Base-by-base conservation (phyloP, 2,113 vertebrate genomes). In the Cavia aperea region DNA sequence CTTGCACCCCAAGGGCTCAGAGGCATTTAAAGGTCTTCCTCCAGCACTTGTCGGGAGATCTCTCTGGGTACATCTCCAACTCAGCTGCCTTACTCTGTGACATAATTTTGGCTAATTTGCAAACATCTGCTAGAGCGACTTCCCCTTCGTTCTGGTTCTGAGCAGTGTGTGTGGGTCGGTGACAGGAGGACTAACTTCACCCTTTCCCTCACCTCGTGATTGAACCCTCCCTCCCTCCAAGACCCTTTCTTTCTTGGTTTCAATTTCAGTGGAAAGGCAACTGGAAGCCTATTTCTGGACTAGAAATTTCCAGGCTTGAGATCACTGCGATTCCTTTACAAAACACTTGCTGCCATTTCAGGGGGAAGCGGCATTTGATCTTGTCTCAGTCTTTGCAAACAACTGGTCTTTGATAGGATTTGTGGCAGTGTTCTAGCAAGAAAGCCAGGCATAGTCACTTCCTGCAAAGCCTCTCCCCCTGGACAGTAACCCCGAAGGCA, bases 121-220 rank as follows among this genome's bases (percentile, higher is more conserved):
- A 96, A 97, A 97, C 97, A 97, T 97, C 96, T 97, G 96, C 95
- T 97, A 46, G 93, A 96, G 96, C 82, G 96, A 92, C 95, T 94
- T 94, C 93, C 89, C 95, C 88, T 96, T 96, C 94, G 94, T 96
- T 95, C 77, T 94, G 94, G 86, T 89, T 82, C 92, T 62, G 94
- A 89, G 86, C 90, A 88, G 90, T 54, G 24, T 90, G 90, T 95
- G 87, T 94, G 92, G 90, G 85, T 93, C 23, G 88, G 68, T 90
- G 92, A 89, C 90, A 86, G 93, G 84, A 93, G 93, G 83, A 93
- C 90, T 96, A 93, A 73, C 95, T 87, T 95, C 94, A 94, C 95
- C 84, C 90, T 96, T 85, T 51, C 81, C 96, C 91, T 93, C 88
- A 96, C 89, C 94, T 96, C 75, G 51, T 90, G 94, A 63, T 89